These are phyloP conservation scores for Pelodytes ibericus DNA, from an alignment of 2,797 vertebrate genomes.

Conservation along the genomic window DNA sequence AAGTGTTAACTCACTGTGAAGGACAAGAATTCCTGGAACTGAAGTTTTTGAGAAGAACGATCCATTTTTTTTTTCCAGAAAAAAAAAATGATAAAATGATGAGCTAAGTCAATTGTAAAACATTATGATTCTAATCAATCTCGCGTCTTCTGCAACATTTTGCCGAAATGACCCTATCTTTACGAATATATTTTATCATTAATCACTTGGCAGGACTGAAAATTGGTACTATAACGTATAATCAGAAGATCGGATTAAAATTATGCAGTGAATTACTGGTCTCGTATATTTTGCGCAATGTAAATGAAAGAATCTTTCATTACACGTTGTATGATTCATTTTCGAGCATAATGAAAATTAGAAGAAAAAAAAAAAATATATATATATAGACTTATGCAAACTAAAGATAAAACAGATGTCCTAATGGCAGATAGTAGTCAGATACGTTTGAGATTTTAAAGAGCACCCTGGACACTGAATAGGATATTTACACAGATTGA, in stretches of 20 bases:
- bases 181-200: conserved; percentile 53
- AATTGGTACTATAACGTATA: conserved; percentile 59
- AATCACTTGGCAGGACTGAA: conserved; percentile 51
- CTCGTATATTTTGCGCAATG: conserved; percentile 55
- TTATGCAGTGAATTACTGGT: conserved; percentile 61
- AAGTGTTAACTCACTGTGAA: conserved; percentile 21
- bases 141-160: conserved; percentile 39
- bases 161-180: conserved; percentile 46
- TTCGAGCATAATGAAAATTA: conserved; percentile 40
- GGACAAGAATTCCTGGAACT: conserved; percentile 45
- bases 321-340: conserved; percentile 58
- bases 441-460: too few species aligned
- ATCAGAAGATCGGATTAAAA: conserved; percentile 69
- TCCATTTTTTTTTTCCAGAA: conserved; percentile 33
- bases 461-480: too few species aligned
- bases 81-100: conserved; percentile 51
- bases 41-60: conserved; percentile 25
- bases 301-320: conserved; percentile 64
- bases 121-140: conserved; percentile 51
- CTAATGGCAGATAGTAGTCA: background rate
- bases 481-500: too few species aligned
- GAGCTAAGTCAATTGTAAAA: conserved; percentile 56
- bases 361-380: background rate
- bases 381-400: background rate
- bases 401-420: background rate